phyloP scores from a whole-genome alignment of 2,113 vertebrate species.

The Gallinago paraguaiae region DNA sequence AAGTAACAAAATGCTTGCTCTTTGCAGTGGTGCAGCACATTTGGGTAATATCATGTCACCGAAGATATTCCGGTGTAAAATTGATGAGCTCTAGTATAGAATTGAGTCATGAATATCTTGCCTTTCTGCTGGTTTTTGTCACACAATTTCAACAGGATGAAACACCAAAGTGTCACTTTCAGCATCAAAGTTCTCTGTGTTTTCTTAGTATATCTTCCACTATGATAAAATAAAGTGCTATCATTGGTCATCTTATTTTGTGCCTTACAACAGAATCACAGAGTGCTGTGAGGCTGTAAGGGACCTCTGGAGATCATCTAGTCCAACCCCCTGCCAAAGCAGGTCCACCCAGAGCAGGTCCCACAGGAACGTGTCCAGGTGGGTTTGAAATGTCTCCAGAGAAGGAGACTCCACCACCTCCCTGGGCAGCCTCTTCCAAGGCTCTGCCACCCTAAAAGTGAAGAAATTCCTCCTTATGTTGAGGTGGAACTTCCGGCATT shows the following conservation, averaged over 20 bases:
- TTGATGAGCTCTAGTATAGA: neutral
- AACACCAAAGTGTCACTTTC: neutral
- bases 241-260: neutral
- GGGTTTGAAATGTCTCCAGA: no score
- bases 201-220: neutral
- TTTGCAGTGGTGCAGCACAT: neutral
- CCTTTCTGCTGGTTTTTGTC: neutral
- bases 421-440: no score
- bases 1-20: neutral
- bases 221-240: neutral
- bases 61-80: neutral
- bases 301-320: no score
- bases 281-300: no score
- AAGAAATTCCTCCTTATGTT: no score
- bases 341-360: no score
- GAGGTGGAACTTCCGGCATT: no score
- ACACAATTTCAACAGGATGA: neutral
- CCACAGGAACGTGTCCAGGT: no score
- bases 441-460: no score
- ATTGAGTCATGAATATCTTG: neutral
- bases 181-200: neutral
- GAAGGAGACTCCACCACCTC: no score
- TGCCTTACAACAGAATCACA: neutral
- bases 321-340: no score
- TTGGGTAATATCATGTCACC: neutral